Conservation (phyloP, 2,113 vertebrate genomes). For the Xiphophorus maculatus region DNA sequence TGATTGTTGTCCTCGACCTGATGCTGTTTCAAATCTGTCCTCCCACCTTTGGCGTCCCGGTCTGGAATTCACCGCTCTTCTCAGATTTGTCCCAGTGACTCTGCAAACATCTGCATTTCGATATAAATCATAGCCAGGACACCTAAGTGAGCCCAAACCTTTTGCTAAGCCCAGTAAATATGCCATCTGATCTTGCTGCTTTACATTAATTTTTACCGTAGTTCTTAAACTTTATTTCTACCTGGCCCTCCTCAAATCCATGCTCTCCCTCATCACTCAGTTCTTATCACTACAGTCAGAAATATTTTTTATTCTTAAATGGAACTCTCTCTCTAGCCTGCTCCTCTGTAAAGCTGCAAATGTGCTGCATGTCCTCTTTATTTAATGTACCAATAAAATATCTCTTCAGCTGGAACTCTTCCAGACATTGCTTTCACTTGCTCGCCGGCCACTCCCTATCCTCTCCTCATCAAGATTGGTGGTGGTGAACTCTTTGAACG, state of each 20-base stretch:
- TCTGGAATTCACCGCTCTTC: slow-evolving; percentile 62
- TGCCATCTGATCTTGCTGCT: neutral
- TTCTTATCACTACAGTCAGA: slow-evolving; percentile 29
- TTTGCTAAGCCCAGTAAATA: slow-evolving; percentile 7
- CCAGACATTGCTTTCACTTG: slow-evolving; percentile 54
- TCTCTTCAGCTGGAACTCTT: slow-evolving; percentile 45
- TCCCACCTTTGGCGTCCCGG: slow-evolving; percentile 70
- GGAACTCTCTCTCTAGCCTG: slow-evolving; percentile 37
- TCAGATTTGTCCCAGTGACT: slow-evolving; percentile 60
- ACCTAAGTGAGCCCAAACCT: slow-evolving; percentile 16
- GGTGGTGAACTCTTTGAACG: slow-evolving; percentile 28
- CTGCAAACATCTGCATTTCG: slow-evolving; percentile 57
- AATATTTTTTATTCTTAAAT: slow-evolving; percentile 50
- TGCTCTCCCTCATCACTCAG: neutral
- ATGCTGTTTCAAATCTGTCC: slow-evolving; percentile 65
- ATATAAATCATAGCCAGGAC: slow-evolving; percentile 23
- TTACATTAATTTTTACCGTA: neutral
- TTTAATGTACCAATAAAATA: slow-evolving; percentile 61
- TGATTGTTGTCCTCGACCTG: slow-evolving; percentile 48
- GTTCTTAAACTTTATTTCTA: slow-evolving; percentile 9
- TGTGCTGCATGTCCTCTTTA: slow-evolving; percentile 38
- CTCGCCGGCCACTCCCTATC: neutral
- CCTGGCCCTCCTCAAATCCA: neutral
- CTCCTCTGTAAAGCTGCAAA: slow-evolving; percentile 29
- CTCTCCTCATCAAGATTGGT: slow-evolving; percentile 11